A percentile compares a stretch with the other conserved stretches of the same genome.
Evolutionary conservation across 1,140 invertebrate genomes (phyloP).

Genomic region (Eulimnadia texana): DNA sequence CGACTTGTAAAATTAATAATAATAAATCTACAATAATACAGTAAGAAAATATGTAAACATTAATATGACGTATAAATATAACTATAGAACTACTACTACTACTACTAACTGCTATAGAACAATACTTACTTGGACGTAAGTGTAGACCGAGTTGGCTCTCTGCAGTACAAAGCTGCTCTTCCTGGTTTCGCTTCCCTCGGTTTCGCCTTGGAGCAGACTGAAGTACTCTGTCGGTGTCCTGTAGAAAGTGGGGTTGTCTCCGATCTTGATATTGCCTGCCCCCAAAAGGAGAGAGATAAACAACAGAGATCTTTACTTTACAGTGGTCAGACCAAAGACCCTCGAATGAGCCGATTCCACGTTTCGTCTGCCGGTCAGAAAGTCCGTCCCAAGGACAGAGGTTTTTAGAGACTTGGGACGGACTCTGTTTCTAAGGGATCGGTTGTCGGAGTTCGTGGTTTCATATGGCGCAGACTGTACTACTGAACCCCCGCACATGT

Average conservation of each 20-base stretch:
- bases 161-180: constrained; percentile 26
- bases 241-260: constrained; percentile 38
- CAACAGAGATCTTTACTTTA: neutral
- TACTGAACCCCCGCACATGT: too few species aligned
- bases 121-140: constrained; percentile 36
- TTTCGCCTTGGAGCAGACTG: constrained; percentile 22
- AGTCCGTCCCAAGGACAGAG: neutral
- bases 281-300: neutral
- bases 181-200: constrained; percentile 20
- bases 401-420: too few species aligned
- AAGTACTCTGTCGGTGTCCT: constrained; percentile 36
- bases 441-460: too few species aligned
- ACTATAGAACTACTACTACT: too few species aligned
- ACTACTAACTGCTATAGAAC: too few species aligned
- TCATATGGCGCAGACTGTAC: too few species aligned
- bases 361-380: neutral
- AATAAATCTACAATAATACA: too few species aligned
- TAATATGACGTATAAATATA: too few species aligned
- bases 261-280: constrained; percentile 27
- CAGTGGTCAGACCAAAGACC: neutral
- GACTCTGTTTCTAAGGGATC: too few species aligned
- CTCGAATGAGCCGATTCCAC: neutral
- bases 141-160: constrained; percentile 33
- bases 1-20: too few species aligned
- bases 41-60: too few species aligned